Evolutionary conservation across 2,797 vertebrate genomes (phyloP).

Genomic region (Sphenopsis melanotis): DNA sequence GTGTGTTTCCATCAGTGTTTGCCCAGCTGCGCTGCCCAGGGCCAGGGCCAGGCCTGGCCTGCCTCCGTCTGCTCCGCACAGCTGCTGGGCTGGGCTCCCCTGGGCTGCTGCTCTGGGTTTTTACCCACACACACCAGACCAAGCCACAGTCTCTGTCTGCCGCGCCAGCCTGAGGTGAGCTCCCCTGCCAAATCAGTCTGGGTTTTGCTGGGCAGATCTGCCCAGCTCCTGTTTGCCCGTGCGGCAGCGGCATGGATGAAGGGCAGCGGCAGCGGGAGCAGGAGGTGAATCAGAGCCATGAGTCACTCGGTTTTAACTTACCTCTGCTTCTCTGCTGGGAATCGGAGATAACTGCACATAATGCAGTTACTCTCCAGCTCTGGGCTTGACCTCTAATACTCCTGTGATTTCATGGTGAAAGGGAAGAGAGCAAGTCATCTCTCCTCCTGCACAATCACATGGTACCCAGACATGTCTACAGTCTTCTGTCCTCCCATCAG

Average conservation of each 20-base stretch:
- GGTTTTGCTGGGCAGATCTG: not conserved
- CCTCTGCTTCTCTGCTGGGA: not conserved
- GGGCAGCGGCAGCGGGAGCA: not conserved
- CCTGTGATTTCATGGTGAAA: not conserved
- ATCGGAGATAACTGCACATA: not conserved
- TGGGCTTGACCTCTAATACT: not conserved
- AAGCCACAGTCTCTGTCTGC: rapidly evolving
- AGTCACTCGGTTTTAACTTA: not conserved
- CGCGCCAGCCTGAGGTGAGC: rapidly evolving
- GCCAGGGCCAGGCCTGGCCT: rapidly evolving
- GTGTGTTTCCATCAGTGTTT: not conserved
- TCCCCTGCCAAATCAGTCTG: not conserved
- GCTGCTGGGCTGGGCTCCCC: not conserved
- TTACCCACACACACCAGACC: not conserved
- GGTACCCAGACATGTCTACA: rapidly evolving
- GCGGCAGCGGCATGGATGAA: not conserved
- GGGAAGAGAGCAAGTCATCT: not conserved
- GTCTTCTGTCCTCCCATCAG: not conserved
- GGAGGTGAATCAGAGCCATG: not conserved
- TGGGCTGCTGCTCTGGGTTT: not conserved
- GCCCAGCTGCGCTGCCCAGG: rapidly evolving
- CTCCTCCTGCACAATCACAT: not conserved
- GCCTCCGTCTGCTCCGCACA: not conserved
- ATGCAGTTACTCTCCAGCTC: not conserved
- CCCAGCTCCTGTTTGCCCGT: not conserved